These are phyloP conservation scores for Rissa tridactyla DNA, from an alignment of 2,113 vertebrate genomes.

Conservation along the genomic window DNA sequence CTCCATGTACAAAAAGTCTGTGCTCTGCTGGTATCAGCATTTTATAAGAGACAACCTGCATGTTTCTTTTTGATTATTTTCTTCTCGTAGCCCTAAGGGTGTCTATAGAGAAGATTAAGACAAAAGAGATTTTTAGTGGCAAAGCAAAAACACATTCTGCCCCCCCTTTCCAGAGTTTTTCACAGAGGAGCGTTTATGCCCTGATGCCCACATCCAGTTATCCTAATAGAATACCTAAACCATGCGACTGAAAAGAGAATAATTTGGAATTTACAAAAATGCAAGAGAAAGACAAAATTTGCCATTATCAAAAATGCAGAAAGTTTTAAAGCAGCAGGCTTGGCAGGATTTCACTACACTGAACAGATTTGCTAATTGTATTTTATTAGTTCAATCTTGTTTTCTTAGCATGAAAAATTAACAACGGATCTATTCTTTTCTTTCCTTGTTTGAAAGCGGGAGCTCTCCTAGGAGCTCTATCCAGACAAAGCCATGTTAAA, in stretches of 20 bases:
- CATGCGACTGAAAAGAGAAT: background rate
- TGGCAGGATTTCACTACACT: conserved; percentile 11
- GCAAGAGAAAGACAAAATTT: background rate
- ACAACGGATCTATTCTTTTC: background rate
- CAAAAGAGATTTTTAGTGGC: background rate
- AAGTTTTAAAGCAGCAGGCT: background rate
- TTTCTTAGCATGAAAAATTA: conserved; percentile 54
- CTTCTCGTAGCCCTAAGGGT: background rate
- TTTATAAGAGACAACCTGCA: background rate
- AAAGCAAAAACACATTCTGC: background rate
- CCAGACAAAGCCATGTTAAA: conserved; percentile 63
- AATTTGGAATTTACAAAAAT: background rate
- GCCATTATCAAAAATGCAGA: background rate
- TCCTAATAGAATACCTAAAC: background rate
- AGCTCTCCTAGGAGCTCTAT: conserved; percentile 42
- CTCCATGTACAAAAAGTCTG: background rate
- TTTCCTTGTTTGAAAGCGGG: conserved; percentile 21
- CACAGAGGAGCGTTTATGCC: background rate
- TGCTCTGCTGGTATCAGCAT: background rate
- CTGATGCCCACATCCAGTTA: background rate
- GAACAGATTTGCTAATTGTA: conserved; percentile 59
- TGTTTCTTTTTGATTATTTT: conserved; percentile 7
- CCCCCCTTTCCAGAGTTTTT: background rate
- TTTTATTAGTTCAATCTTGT: conserved; percentile 57
- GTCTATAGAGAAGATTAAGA: conserved; percentile 2